Conservation (phyloP, 2,113 vertebrate genomes). For the Colossoma macropomum region DNA sequence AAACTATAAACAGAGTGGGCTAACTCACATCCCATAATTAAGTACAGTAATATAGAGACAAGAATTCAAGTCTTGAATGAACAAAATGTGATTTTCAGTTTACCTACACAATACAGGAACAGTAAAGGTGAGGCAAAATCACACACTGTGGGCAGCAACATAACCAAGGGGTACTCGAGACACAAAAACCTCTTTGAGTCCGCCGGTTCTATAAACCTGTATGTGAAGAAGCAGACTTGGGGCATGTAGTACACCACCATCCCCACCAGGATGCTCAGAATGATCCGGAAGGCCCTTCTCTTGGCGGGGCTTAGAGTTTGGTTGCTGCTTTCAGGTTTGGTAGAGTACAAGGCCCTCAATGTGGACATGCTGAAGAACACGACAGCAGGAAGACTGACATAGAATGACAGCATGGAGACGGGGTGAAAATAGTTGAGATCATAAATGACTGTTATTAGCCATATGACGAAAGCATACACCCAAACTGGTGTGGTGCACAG, state of each 20-base stretch:
- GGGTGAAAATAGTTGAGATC: background rate
- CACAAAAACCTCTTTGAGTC: background rate
- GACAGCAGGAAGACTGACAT: background rate
- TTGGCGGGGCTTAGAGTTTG: slow-evolving; percentile 10
- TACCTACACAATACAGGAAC: slow-evolving; percentile 23
- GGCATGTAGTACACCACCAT: slow-evolving; percentile 4
- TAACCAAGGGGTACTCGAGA: background rate
- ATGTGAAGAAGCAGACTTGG: background rate
- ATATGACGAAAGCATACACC: slow-evolving; percentile 4
- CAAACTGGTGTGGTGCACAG: slow-evolving; percentile 10
- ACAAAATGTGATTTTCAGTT: background rate
- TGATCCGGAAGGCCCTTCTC: slow-evolving; percentile 34
- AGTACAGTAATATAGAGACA: background rate
- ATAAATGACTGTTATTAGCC: background rate
- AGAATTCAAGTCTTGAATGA: no score
- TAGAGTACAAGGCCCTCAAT: background rate
- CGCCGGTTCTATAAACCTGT: background rate
- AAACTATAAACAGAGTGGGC: no score
- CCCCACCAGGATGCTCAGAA: slow-evolving; percentile 18
- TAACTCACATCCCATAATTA: no score
- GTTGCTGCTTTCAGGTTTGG: background rate
- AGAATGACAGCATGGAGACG: background rate
- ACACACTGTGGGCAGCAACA: background rate
- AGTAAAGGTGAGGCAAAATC: background rate
- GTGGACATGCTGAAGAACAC: background rate